A percentile compares a stretch with the other conserved stretches of the same genome.
Conservation (phyloP, 2,797 vertebrate species). For the Meda fulgida region DNA sequence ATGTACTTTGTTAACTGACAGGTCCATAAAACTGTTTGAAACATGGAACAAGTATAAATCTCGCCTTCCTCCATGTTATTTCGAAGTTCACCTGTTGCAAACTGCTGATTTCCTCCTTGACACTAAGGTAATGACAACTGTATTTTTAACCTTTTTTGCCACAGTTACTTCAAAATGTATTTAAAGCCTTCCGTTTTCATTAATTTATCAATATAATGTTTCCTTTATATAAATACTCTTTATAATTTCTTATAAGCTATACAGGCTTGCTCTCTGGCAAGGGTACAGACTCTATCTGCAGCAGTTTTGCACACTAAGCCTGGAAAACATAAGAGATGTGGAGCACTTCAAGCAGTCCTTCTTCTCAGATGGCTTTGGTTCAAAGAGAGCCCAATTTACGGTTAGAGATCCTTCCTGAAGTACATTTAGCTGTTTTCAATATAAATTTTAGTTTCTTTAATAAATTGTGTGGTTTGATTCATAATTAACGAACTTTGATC, state of each 20-base stretch:
- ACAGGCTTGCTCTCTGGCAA: constrained; percentile 86
- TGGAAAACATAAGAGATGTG: constrained; percentile 79
- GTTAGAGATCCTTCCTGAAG: constrained; percentile 68
- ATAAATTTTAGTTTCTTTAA: background rate
- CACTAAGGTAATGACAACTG: constrained; percentile 81
- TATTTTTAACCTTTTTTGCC: background rate
- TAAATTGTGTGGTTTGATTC: background rate
- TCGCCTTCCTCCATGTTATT: constrained; percentile 84
- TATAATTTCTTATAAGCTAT: constrained; percentile 76
- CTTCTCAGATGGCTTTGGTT: constrained; percentile 85
- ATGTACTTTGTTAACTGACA: constrained; percentile 66
- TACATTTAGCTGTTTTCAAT: background rate
- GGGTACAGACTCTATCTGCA: constrained; percentile 87
- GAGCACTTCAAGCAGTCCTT: constrained; percentile 80
- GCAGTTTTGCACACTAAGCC: constrained; percentile 71
- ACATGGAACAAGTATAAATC: constrained; percentile 89
- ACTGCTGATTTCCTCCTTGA: constrained; percentile 86
- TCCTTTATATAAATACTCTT: background rate
- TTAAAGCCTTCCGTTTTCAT: background rate
- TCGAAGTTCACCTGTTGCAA: constrained; percentile 84
- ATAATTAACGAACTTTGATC: background rate
- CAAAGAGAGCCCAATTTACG: constrained; percentile 75
- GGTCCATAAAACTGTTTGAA: constrained; percentile 83
- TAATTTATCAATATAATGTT: background rate
- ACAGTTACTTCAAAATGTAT: background rate